Evolutionary conservation across 2,113 vertebrate species (phyloP).

Genomic region (Pelobates fuscus): DNA sequence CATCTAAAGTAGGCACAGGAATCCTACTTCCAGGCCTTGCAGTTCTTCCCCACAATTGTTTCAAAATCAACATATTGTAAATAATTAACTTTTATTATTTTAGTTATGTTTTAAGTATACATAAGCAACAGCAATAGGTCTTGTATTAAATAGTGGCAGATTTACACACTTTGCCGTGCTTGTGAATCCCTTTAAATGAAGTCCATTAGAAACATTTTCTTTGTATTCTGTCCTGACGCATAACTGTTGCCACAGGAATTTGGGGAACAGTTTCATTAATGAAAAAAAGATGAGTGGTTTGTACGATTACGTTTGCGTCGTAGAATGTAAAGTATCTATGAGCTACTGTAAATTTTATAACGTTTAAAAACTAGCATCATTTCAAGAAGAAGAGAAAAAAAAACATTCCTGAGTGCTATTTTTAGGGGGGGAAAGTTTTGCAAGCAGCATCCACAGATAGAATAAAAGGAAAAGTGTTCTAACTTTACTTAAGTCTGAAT

Average conservation of each 20-base stretch:
- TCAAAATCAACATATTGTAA: too few relatives aligned
- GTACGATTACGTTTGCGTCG: neutral
- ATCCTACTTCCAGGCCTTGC: too few relatives aligned
- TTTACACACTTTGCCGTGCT: too few relatives aligned
- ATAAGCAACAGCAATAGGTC: too few relatives aligned
- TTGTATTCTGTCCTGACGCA: neutral
- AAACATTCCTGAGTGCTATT: slow-evolving; percentile 34
- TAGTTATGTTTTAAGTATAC: too few relatives aligned
- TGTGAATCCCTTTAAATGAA: too few relatives aligned
- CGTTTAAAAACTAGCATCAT: slow-evolving; percentile 11
- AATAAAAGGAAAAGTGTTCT: slow-evolving; percentile 19
- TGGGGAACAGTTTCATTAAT: neutral
- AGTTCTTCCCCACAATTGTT: too few relatives aligned
- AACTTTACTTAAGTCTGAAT: slow-evolving; percentile 16
- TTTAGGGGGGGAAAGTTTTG: slow-evolving; percentile 33
- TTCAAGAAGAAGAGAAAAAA: neutral
- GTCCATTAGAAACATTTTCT: too few relatives aligned
- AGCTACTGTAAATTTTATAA: neutral
- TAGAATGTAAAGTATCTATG: neutral
- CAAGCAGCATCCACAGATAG: slow-evolving; percentile 1
- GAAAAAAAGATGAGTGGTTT: neutral
- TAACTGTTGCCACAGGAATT: neutral
- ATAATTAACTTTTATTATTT: too few relatives aligned
- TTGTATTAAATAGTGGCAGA: too few relatives aligned
- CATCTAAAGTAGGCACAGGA: too few relatives aligned